Percentiles rank a stretch among this genome's conserved stretches.
These are phyloP conservation scores for Drosophila nigromelanica DNA, from an alignment of 1,140 invertebrate genomes.

Conservation along the genomic window DNA sequence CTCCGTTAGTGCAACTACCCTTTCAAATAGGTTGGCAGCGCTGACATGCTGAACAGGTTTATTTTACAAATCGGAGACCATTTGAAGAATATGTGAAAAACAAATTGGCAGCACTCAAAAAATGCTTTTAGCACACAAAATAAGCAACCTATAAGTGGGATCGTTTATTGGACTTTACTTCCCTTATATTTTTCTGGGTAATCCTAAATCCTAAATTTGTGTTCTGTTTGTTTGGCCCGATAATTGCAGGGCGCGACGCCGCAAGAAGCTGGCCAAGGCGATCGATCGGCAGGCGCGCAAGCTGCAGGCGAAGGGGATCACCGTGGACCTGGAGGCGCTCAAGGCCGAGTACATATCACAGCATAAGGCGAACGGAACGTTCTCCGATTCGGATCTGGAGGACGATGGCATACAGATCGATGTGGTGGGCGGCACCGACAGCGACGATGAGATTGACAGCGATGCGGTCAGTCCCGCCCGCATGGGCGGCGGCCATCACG, in stretches of 20 bases:
- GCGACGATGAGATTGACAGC: conserved; percentile 86
- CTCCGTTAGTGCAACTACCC: too few species aligned
- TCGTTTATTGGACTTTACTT: too few species aligned
- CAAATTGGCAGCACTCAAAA: conserved; percentile 1
- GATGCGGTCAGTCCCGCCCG: conserved; percentile 85
- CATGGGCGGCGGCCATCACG: conserved; percentile 56
- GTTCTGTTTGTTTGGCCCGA: background rate
- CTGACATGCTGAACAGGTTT: background rate
- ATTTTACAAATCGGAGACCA: too few species aligned
- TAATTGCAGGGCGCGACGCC: conserved; percentile 89
- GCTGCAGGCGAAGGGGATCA: conserved; percentile 94
- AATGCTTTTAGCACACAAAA: background rate
- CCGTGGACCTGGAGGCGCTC: conserved; percentile 93
- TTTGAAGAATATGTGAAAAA: background rate
- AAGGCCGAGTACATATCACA: conserved; percentile 91
- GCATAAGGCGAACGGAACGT: conserved; percentile 86
- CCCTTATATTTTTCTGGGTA: background rate
- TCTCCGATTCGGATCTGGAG: conserved; percentile 89
- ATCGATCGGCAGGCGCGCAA: conserved; percentile 96
- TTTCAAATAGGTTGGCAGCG: background rate
- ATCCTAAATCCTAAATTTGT: conserved; percentile 3
- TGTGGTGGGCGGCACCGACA: conserved; percentile 89
- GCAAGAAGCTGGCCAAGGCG: conserved; percentile 96
- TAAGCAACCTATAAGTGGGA: too few species aligned
- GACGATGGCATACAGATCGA: conserved; percentile 89